A percentile compares a stretch with the other conserved stretches of the same genome.
These are phyloP conservation scores for Drosophila kikkawai DNA, from an alignment of 1,140 invertebrate genomes.

Conservation along the genomic window DNA sequence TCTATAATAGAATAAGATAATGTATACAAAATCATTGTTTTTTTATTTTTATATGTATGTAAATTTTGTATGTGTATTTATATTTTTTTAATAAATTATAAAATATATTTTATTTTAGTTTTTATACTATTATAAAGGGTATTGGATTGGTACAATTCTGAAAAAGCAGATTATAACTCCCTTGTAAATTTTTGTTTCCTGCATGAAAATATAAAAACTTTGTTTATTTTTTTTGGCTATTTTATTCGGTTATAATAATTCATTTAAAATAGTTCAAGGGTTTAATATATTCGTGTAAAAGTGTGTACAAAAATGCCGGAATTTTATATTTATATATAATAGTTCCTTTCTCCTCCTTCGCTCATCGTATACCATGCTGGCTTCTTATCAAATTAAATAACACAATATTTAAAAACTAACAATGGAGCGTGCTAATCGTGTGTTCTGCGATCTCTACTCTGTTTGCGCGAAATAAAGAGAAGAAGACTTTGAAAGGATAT, in stretches of 20 bases:
- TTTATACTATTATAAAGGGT: background rate
- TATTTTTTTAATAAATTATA: background rate
- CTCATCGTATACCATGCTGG: slow-evolving; percentile 69
- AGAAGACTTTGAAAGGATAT: slow-evolving; percentile 63
- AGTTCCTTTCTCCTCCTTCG: slow-evolving; percentile 1
- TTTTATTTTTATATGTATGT: background rate
- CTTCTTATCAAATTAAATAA: slow-evolving; percentile 79
- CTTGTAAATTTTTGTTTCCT: background rate
- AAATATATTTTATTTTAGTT: background rate
- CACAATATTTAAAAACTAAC: slow-evolving; percentile 76
- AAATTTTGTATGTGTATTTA: background rate
- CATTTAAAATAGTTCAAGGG: slow-evolving; percentile 75
- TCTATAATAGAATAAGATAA: background rate
- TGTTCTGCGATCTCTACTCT: slow-evolving; percentile 24
- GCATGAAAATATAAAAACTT: background rate
- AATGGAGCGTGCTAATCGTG: slow-evolving; percentile 63
- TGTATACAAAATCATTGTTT: background rate
- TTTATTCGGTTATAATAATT: slow-evolving; percentile 80
- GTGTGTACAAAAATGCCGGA: slow-evolving; percentile 65
- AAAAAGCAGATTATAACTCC: background rate
- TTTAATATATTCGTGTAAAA: slow-evolving; percentile 57
- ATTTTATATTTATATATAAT: slow-evolving; percentile 42
- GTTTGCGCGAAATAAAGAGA: slow-evolving; percentile 36
- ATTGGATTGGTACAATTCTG: background rate
- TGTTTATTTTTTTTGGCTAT: slow-evolving; percentile 57